A percentile compares a stretch with the other conserved stretches of the same genome.
Evolutionary conservation across 2,113 vertebrate genomes (phyloP).

Genomic region (Cryptotis parvus): DNA sequence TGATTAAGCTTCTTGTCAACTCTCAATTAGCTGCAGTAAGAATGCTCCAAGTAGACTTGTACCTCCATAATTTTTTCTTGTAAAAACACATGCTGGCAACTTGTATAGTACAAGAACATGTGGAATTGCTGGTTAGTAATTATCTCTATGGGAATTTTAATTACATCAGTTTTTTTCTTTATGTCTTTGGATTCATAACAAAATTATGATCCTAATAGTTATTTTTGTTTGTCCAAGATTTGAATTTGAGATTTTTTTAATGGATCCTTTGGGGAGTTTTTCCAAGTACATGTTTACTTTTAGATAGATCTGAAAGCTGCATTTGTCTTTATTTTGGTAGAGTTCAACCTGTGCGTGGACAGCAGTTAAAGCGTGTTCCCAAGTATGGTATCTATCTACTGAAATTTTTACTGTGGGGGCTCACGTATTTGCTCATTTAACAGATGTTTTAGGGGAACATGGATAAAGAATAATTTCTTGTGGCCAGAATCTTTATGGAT

Average conservation of each 20-base stretch:
- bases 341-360: neutral
- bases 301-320: neutral
- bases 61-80: neutral
- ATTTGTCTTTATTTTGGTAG: conserved; percentile 22
- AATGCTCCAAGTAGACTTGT: neutral
- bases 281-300: neutral
- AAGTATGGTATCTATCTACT: neutral
- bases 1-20: neutral
- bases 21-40: neutral
- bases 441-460: neutral
- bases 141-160: neutral
- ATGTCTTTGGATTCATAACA: neutral
- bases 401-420: neutral
- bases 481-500: neutral
- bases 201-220: neutral
- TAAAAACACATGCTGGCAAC: neutral
- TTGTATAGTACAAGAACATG: neutral
- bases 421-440: neutral
- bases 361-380: neutral
- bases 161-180: neutral
- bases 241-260: neutral
- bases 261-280: neutral
- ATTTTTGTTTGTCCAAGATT: neutral
- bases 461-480: neutral
- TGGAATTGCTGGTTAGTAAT: neutral